A percentile compares a stretch with the other conserved stretches of the same genome.
phyloP scores from a whole-genome alignment of 2,797 vertebrate genomes.

The Platalea minor region DNA sequence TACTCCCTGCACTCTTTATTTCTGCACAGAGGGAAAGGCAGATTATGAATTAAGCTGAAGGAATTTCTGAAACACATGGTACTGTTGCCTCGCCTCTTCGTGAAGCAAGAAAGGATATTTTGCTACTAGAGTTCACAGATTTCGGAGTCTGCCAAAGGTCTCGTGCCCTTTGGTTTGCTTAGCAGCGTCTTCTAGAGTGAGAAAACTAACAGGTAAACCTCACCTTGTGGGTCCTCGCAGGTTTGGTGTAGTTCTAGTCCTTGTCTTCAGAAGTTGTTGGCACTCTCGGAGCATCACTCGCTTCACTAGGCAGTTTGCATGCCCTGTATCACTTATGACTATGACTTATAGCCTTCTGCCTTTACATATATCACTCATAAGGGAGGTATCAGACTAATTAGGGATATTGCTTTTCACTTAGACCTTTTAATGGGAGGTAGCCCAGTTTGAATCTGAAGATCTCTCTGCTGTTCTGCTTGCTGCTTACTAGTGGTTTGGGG shows the following conservation, averaged over 20 bases:
- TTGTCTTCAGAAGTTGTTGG: background rate
- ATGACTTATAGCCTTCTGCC: background rate
- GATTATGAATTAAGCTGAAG: background rate
- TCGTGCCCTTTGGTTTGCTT: background rate
- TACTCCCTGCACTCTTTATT: background rate
- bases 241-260: background rate
- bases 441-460: background rate
- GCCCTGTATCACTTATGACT: background rate
- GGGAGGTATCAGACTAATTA: background rate
- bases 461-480: background rate
- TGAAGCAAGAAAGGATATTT: background rate
- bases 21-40: background rate
- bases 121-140: background rate
- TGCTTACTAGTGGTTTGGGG: background rate
- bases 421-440: background rate
- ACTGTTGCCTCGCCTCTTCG: background rate
- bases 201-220: background rate
- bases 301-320: background rate
- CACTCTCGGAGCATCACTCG: background rate
- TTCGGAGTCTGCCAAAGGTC: background rate
- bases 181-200: background rate
- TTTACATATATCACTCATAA: rapidly evolving
- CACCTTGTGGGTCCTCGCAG: background rate
- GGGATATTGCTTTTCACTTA: background rate
- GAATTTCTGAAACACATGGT: background rate